Conservation (phyloP, 2,888 invertebrate genomes). For the Drosophila peninsularis region DNA sequence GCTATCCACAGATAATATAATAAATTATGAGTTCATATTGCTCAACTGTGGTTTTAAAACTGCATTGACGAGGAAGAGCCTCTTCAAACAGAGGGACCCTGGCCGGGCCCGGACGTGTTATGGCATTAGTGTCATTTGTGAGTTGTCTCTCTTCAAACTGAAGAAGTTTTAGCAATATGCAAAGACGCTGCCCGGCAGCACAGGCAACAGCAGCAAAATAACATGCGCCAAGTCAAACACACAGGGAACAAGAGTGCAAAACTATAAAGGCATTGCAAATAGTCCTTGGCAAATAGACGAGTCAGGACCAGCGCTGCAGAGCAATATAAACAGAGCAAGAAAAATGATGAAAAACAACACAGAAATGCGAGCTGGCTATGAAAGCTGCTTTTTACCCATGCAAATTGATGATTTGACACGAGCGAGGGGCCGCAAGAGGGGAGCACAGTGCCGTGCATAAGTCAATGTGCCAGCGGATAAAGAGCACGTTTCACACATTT, state of each 20-base stretch:
- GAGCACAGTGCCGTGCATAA: slow-evolving; percentile 4
- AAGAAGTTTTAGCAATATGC: slow-evolving; percentile 63
- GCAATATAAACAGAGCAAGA: slow-evolving; percentile 2
- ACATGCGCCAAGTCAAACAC: slow-evolving; percentile 52
- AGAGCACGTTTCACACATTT: not conserved
- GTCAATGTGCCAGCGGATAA: not conserved
- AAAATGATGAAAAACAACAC: slow-evolving; percentile 1
- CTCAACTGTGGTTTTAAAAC: not conserved
- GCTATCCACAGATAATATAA: not conserved
- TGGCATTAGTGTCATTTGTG: slow-evolving; percentile 71
- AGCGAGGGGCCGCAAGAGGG: not conserved
- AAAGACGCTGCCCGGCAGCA: slow-evolving; percentile 34
- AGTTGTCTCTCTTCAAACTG: slow-evolving; percentile 58
- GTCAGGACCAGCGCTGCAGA: slow-evolving; percentile 6
- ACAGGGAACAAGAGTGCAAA: slow-evolving; percentile 27
- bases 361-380: slow-evolving; percentile 14
- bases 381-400: slow-evolving; percentile 25
- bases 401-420: slow-evolving; percentile 39
- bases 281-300: slow-evolving; percentile 51
- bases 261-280: slow-evolving; percentile 66
- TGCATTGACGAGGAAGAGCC: slow-evolving; percentile 2
- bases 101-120: slow-evolving; percentile 46
- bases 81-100: slow-evolving; percentile 33
- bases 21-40: not conserved
- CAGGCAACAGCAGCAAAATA: slow-evolving; percentile 24